Base-by-base conservation (phyloP, 2,888 invertebrate species). In the Lepidocyrtinus sp. region DNA sequence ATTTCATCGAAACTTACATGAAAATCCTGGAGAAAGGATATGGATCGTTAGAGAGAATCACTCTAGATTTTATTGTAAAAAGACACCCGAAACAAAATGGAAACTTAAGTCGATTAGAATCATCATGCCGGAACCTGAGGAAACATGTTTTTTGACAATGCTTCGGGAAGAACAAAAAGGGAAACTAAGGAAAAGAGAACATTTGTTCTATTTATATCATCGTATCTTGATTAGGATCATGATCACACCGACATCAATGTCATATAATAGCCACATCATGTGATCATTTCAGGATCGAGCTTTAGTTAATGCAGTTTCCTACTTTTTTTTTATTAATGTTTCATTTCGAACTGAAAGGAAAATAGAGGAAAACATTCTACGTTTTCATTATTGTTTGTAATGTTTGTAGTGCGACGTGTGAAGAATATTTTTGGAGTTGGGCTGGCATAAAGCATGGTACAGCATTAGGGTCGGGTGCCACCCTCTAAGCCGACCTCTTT, bases 401-500 rank as follows among this genome's bases (percentile, higher is more conserved):
- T 55, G 55, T 55, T 55, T 55, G 55, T 55, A 55, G 9, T 55
- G 55, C 55, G 55, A 55, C 55, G 55, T 55, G 55, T 55, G 55
- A 55, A 17, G 55, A 55, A 55, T 55, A 55, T 55, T 15, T 55
- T 55, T 55, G 55, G 17, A 55, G 55, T 17, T 55, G n/a, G 55
- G 55, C 55, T 55, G 55, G 55, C 55, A n/a, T 5, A n/a, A n/a
- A n/a, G n/a, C n/a, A n/a, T n/a, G n/a, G n/a, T n/a, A n/a, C n/a
- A 45, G 62, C 21, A 67, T 61, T 55, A 78, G 78, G 78, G 73
- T 78, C 78, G 73, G 22, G 24, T 73, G 68, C 78, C 78, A 78
- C 78, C 78, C 78, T 78, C 78, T 67, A 78, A 73, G 78, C 59
- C 79, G 79, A 74, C 79, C 79, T 79, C 59, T 69, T 79, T 79